phyloP scores from a whole-genome alignment of 2,888 invertebrate species.

The Meandrusa payeni region DNA sequence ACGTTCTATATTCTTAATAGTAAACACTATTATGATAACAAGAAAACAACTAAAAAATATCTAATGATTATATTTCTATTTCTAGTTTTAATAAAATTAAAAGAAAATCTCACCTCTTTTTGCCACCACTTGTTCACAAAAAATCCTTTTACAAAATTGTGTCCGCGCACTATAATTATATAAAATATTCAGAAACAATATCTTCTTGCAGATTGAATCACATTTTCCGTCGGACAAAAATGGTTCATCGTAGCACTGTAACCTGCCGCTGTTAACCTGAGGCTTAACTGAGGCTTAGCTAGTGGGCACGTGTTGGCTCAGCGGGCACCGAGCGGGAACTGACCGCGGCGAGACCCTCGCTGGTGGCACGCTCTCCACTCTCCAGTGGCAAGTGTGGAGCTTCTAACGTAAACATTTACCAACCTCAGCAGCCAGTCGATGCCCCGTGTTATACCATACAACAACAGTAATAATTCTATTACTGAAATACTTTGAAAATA shows the following conservation, averaged over 20 bases:
- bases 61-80: too few species aligned
- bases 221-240: conserved; percentile 73
- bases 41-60: too few species aligned
- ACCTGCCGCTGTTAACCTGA: neutral
- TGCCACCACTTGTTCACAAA: conserved; percentile 30
- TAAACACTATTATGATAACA: too few species aligned
- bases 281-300: neutral
- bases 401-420: neutral
- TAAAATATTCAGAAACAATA: conserved; percentile 30
- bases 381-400: neutral
- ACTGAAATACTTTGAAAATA: too few species aligned
- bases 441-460: too few species aligned
- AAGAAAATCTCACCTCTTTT: conserved; percentile 22
- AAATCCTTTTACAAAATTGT: conserved; percentile 29
- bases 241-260: conserved; percentile 57
- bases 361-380: neutral
- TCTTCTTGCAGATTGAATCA: conserved; percentile 66
- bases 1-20: too few species aligned
- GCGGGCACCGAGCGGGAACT: conserved; percentile 10
- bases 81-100: too few species aligned
- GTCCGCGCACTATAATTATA: conserved; percentile 31
- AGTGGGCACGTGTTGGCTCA: conserved; percentile 8
- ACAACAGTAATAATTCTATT: too few species aligned
- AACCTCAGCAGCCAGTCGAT: too few species aligned
- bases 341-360: neutral